Evolutionary conservation across 2,797 vertebrate genomes (phyloP), one percentile per base, ranked within the genome.

Genomic region (Falco peregrinus): DNA sequence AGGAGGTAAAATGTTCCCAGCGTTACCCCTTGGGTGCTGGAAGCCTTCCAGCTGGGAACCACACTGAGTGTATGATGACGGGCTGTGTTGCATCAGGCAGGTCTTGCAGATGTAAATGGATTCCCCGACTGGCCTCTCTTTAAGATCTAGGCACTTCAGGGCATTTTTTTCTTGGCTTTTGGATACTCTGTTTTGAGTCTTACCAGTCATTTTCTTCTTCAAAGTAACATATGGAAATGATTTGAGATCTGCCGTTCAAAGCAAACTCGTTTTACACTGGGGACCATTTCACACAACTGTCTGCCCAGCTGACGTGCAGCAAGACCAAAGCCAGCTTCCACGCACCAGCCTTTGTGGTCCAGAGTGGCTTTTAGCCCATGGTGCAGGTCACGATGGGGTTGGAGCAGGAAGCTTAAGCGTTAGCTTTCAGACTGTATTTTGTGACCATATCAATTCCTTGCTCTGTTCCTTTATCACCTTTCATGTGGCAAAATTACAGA

Each of bases 191-290:
- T 41, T 90, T 94, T 92, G 77, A 87, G 87, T 37, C 97, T 98
- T 78, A 98, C 98, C 98, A 98, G 95, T 98, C 97, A 6, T 98
- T 98, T 96, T 98, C 98, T 91, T 98, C 98, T 96, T 99, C 98
- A 91, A 98, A 99, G 97, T 98, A 98, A 96, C 99, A 99, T 91
- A 99, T 98, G 28, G 99, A 98, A 97, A 98, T 98, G 76, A 99
- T 98, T 78, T 98, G 98, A 65, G 98, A 98, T 53, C 97, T 98
- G 17, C 98, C 98, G 86, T 98, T 98, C 89, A 98, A 92, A 21
- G 98, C 98, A 16, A 98, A 98, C 98, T 98, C 97, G 86, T 98
- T 98, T 95, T 98, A 98, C 89, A 86, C 95, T 4, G 98, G 98
- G 9, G 98, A 98, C 98, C 97, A 96, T 95, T 98, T 98, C 59